These are phyloP conservation scores for Danio kyathit DNA, from an alignment of 2,797 vertebrate species.

Conservation along the genomic window DNA sequence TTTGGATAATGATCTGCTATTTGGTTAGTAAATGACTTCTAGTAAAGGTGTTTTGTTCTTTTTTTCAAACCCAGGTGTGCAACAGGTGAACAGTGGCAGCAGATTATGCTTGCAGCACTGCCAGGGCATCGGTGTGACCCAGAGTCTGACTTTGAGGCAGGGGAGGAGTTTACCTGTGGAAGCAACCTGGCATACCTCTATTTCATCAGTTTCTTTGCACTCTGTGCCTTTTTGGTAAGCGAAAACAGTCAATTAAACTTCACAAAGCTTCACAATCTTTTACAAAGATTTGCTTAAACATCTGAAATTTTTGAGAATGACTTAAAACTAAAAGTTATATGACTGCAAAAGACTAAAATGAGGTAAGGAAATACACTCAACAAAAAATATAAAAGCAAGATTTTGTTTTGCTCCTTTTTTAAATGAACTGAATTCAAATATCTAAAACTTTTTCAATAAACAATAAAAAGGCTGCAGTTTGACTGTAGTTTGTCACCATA, in stretches of 20 bases:
- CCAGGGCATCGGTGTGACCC: constrained; percentile 94
- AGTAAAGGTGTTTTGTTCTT: neutral
- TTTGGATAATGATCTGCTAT: neutral
- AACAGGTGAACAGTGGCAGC: constrained; percentile 98
- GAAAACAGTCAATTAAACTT: neutral
- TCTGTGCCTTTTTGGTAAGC: constrained; percentile 96
- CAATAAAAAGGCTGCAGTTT: no score
- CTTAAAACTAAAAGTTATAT: no score
- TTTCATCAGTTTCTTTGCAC: constrained; percentile 99
- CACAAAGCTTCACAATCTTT: neutral
- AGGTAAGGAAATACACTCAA: no score
- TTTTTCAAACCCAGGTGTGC: constrained; percentile 85
- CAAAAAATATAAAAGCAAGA: no score
- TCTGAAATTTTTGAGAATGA: no score
- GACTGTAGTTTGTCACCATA: no score
- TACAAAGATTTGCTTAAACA: neutral
- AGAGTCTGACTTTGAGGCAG: constrained; percentile 89
- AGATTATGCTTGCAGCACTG: constrained; percentile 96
- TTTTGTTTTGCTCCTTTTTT: no score
- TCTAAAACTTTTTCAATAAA: no score
- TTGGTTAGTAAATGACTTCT: neutral
- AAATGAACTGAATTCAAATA: no score
- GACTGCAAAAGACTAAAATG: no score
- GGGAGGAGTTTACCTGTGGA: constrained; percentile 93
- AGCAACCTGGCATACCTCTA: constrained; percentile 97